Evolutionary conservation across 2,797 vertebrate genomes (phyloP).

Genomic region (Phrynocephalus guinanensis): DNA sequence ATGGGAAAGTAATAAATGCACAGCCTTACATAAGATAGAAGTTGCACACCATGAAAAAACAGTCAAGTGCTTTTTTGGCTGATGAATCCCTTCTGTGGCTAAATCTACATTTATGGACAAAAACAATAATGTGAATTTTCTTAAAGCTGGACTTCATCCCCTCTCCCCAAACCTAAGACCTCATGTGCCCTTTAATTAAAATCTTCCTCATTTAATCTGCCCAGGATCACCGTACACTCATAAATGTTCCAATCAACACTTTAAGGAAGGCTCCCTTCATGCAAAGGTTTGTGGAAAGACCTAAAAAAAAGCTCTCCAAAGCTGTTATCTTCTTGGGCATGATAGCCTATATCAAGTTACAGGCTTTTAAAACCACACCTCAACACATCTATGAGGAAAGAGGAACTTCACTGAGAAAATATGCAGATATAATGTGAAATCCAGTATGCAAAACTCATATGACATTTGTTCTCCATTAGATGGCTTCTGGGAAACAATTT

Average conservation of each 20-base stretch:
- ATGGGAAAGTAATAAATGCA: too few relatives aligned
- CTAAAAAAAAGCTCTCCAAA: background rate
- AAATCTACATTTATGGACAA: background rate
- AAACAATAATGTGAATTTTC: constrained; percentile 21
- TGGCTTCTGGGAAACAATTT: background rate
- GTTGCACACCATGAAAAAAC: background rate
- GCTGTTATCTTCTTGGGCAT: background rate
- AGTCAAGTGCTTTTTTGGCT: too few relatives aligned
- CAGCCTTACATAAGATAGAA: too few relatives aligned
- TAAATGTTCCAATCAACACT: background rate
- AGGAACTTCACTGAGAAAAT: background rate
- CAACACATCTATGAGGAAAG: background rate
- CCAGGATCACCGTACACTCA: background rate
- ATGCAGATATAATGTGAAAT: background rate
- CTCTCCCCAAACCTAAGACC: background rate
- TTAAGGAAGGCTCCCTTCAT: background rate
- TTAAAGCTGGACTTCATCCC: background rate
- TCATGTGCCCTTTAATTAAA: background rate
- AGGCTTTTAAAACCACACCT: background rate
- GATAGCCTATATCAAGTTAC: too few relatives aligned
- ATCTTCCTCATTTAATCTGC: constrained; percentile 22
- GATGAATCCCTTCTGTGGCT: constrained; percentile 15
- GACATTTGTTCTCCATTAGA: background rate
- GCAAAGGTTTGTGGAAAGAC: background rate
- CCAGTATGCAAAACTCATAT: background rate